Evolutionary conservation across 2,113 vertebrate species (phyloP), one percentile per base, ranked within the genome.

Genomic region (Entomyzon cyanotis): DNA sequence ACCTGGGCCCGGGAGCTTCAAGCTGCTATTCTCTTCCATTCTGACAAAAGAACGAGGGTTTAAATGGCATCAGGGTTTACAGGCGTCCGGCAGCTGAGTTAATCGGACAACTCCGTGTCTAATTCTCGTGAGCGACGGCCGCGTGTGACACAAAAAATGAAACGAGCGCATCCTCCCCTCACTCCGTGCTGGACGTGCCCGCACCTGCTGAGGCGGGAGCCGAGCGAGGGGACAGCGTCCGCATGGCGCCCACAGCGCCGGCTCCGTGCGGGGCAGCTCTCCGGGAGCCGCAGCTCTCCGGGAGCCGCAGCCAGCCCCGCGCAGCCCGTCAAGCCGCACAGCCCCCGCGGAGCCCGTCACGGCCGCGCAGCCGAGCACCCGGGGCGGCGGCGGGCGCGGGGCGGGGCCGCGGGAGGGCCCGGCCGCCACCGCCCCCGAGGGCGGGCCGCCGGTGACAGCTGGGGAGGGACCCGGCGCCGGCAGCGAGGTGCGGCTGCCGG

Each of bases 121-220:
- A 33, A 78, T 67, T 70, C 80, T 22, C 30, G 27, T 1, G 22
- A 12, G 39, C 50, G 12, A 5, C 5, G 3, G 21, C 8, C 7
- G 37, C 11, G 37, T 0, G 10, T 1, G 19, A 21, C 23, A 39
- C 8, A 33, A 47, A 75, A 78, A 42, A 21, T 12, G 1, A 13
- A 53, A 19, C 0, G 2, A 12, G 5, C 21, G 8, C 52, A 37
- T 25, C 17, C 41, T 41, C 24, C 42, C 22, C 16, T 28, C 44
- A 1, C 56, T 22, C 39, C 7, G 2, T 10, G 30, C 75, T 5
- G 10, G 21, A 9, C 4, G 23, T 1, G 6, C 10, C 21, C 12
- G 4, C 52, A 8, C 1, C 47, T 2, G 2, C 4, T 0, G 33
- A 2, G 39, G 15, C 2, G 41, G 9, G 5, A 13, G 58, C 7